Base-by-base conservation (phyloP, 2,888 invertebrate genomes). In the Euproctis similis region DNA sequence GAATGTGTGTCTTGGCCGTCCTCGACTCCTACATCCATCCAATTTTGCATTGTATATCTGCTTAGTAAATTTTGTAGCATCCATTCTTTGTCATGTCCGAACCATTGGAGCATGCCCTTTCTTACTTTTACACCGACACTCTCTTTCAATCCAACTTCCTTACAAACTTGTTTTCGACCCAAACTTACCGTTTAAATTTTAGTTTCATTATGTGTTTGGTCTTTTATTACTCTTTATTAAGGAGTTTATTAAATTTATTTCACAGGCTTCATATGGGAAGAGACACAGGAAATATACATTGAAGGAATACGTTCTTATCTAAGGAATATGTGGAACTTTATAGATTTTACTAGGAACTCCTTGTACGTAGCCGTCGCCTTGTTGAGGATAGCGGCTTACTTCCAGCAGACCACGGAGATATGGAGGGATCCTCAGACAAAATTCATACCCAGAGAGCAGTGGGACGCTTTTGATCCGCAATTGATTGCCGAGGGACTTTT, bases 281-380 rank as follows among this genome's bases (percentile, higher is more conserved):
- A 98, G 78, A 91, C 94, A 2, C 93, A 94, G 66, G 95, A 97
- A 68, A 91, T 97, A 39, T 96, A 92, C 86, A 88, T 90, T 11
- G 91, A 93, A 60, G 97, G 97, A n/a, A 87, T 96, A 26, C 87
- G 88, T 19, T 90, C 90, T 1, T 98, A 97, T 61, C 86, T 96
- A 13, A 87, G 94, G 14, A 95, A 98, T 67, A 90, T 97, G 88
- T 98, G 97, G 97, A 98, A 98, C 73, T 94, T 97, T 59, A 94
- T 98, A 28, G 97, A 98, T 80, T 97, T 97, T 64, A 92, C 93
- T 3, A 89, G 96, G 22, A 97, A 97, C 74, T 89, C 90, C 1
- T 84, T 97, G 2, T 98, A 97, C 70, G 87, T 92, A 21, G 85
- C 88, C 3, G 93, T 93, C 5, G 87, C 88, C 16, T 59, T 92